These are phyloP conservation scores for Smutsia gigantea DNA, from an alignment of 2,797 vertebrate genomes.

Conservation along the genomic window DNA sequence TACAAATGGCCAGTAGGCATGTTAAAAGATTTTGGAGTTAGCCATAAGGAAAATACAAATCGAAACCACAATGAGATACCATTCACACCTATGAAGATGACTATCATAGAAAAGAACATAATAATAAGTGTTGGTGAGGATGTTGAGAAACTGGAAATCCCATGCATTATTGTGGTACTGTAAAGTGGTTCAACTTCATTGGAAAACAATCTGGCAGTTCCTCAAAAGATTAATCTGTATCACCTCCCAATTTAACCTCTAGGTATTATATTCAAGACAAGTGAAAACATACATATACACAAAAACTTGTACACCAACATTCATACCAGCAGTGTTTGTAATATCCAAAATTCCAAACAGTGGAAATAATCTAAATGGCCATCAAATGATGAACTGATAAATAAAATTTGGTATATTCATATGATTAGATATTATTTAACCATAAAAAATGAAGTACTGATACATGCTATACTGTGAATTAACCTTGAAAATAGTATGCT, in stretches of 20 bases:
- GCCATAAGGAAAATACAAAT: not conserved
- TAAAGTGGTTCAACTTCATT: not conserved
- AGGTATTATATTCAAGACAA: not conserved
- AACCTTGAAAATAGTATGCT: not conserved
- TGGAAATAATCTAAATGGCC: not conserved
- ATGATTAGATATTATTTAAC: not conserved
- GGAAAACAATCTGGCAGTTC: not conserved
- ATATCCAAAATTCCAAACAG: not conserved
- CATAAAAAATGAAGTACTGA: not conserved
- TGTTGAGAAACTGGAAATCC: not conserved
- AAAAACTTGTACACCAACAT: not conserved
- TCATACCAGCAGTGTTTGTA: not conserved
- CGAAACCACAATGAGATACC: not conserved
- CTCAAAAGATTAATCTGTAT: not conserved
- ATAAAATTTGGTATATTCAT: not conserved
- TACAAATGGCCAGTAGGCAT: not conserved
- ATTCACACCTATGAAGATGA: not conserved
- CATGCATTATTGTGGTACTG: not conserved
- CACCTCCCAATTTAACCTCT: not conserved
- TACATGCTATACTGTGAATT: not conserved
- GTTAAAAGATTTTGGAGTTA: not conserved
- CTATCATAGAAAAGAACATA: not conserved
- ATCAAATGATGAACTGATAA: not conserved
- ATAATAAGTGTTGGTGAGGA: not conserved
- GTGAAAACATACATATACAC: not conserved